Conservation (phyloP, 92 coral and sea anemone genomes). For the Parazoanthus atlanticus region DNA sequence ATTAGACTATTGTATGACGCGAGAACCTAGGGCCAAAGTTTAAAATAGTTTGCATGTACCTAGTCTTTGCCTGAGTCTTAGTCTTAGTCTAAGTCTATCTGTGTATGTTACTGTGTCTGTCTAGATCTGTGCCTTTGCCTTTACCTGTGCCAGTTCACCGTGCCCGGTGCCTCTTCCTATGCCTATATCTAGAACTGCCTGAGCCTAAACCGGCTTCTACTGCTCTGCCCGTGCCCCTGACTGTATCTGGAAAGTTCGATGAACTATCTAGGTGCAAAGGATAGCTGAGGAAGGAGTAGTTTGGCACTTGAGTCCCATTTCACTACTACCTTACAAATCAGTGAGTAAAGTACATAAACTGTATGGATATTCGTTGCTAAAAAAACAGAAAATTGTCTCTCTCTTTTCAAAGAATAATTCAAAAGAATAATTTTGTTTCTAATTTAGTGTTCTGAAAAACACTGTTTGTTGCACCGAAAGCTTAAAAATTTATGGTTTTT, state of each 20-base stretch:
- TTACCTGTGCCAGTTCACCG: neutral
- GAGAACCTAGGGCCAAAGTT: neutral
- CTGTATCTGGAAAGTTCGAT: too few relatives aligned
- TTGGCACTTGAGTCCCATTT: too few relatives aligned
- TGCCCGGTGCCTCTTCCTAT: neutral
- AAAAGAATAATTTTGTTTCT: neutral
- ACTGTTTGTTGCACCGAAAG: neutral
- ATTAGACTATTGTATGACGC: neutral
- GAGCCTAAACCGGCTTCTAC: too few relatives aligned
- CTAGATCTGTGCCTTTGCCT: neutral
- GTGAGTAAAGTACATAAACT: too few relatives aligned
- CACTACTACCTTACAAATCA: too few relatives aligned
- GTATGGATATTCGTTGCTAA: too few relatives aligned
- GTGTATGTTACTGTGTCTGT: conserved; percentile 40
- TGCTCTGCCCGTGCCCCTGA: too few relatives aligned
- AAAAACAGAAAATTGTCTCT: neutral
- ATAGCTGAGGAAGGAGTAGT: too few relatives aligned
- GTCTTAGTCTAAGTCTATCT: conserved; percentile 61
- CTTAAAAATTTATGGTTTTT: too few relatives aligned
- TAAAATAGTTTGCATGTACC: neutral
- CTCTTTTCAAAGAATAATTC: neutral
- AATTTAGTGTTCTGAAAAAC: neutral
- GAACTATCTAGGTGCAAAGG: too few relatives aligned
- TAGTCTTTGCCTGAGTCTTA: neutral
- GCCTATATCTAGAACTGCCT: neutral